Conservation (phyloP, 92 coral and sea anemone genomes). For the Ricordea florida region DNA sequence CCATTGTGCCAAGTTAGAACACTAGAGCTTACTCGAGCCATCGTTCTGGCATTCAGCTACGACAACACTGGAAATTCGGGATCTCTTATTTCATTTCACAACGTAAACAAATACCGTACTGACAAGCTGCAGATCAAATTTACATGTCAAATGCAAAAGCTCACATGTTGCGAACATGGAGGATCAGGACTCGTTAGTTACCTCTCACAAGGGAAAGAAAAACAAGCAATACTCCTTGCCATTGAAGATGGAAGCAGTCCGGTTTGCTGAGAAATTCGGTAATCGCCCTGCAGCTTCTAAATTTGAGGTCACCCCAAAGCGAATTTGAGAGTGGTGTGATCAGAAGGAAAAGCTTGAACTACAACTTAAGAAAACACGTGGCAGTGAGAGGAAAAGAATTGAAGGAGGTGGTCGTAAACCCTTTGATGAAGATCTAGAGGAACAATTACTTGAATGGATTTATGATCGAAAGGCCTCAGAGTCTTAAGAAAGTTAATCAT, state of each 20-base stretch:
- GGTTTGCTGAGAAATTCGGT: neutral
- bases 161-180: neutral
- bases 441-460: constrained; percentile 41
- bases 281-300: neutral
- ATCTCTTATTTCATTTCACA: no score
- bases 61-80: no score
- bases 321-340: constrained; percentile 52
- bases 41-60: constrained; percentile 23
- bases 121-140: no score
- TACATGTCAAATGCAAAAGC: neutral
- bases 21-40: constrained; percentile 41
- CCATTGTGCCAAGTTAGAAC: constrained; percentile 20
- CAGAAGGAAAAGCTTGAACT: constrained; percentile 46
- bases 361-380: no score
- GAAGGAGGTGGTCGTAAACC: constrained; percentile 53
- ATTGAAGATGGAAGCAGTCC: neutral
- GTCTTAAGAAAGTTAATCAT: constrained; percentile 47
- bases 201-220: neutral
- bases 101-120: no score
- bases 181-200: neutral
- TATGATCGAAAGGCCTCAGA: constrained; percentile 33
- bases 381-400: constrained; percentile 48
- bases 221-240: neutral
- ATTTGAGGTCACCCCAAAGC: constrained; percentile 16
- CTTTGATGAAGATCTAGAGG: constrained; percentile 39